Evolutionary conservation across 1,140 invertebrate genomes (phyloP), one percentile per base, ranked within the genome.

Genomic region (Melitaea cinxia): DNA sequence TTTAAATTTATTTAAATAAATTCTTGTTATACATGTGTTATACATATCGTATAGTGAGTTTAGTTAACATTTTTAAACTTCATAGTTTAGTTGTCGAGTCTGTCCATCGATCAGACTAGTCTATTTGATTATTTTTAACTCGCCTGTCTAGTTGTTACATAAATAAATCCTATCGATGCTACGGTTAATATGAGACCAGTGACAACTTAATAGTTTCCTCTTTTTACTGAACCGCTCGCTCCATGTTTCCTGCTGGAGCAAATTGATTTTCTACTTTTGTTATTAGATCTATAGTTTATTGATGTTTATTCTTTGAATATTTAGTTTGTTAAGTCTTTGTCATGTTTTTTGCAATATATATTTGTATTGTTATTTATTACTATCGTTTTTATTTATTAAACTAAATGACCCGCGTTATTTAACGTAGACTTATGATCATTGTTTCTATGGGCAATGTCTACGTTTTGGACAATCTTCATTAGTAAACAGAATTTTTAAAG

Each of bases 201-300:
- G 83, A 88, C 85, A 86, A 85, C 73, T 88, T 88, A 86, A 88
- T 88, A 81, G 80, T 82, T 85, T 86, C 83, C 82, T 82, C 72
- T 78, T 71, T 76, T 80, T 82, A 79, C 77, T 72, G 65, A 69
- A 69, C 65, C 64, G 65, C 72, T 77, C 66, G 73, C 73, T 72
- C 76, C 73, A 55, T 70, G 64, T 75, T 85, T 88, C 82, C 81
- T 83, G 77, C 65, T 64, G 50, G 17, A 66, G 42, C 71, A 55
- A 66, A 77, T 75, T 75, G 67, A 68, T 62, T 66, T 28, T 68
- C 57, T 24, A 37, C 35, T 55, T 60, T 53, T 37, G 30, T 52
- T 45, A 52, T 56, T 56, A 9, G 9, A 47, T 47, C 10, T 17
- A 47, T 12, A 47, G 21, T 47, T 21, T 52, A 28, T 30, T 15